phyloP scores from a whole-genome alignment of 1,140 invertebrate genomes.

The Drosophila seguyi region DNA sequence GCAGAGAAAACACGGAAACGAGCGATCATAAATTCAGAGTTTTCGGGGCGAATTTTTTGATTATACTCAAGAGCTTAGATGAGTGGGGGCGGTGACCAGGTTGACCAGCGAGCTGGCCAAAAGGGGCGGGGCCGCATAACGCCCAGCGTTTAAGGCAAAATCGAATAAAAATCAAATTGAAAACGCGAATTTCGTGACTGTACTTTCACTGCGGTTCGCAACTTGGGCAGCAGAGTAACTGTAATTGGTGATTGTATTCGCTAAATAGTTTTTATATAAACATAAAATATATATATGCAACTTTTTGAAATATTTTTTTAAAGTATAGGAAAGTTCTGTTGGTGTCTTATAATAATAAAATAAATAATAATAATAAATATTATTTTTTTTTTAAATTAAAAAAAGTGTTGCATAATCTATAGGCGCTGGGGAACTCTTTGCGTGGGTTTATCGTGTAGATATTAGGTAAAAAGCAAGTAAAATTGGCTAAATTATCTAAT shows the following conservation, averaged over 20 bases:
- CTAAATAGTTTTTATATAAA: not conserved
- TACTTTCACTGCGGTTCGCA: constrained; percentile 30
- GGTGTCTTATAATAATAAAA: not conserved
- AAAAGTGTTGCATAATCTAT: constrained; percentile 3
- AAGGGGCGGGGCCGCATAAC: constrained; percentile 27
- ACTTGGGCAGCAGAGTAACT: not conserved
- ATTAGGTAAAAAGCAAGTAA: not conserved
- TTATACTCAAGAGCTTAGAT: constrained; percentile 10
- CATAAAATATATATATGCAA: not conserved
- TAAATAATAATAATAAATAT: not conserved
- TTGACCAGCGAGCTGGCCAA: constrained; percentile 24
- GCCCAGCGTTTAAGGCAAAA: constrained; percentile 47
- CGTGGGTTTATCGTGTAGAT: not conserved
- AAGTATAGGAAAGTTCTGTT: fast-evolving
- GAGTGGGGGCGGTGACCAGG: constrained; percentile 8
- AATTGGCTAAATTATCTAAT: not conserved
- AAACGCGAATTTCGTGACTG: constrained; percentile 23
- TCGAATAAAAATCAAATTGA: constrained; percentile 24
- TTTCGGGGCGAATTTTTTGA: constrained; percentile 27
- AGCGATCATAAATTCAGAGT: constrained; percentile 38
- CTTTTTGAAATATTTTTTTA: no score
- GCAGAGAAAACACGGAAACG: constrained; percentile 24
- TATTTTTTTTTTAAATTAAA: no score
- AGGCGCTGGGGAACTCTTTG: not conserved
- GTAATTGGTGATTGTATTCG: not conserved